Percentiles rank a stretch among this genome's conserved stretches.
Conservation (phyloP, 2,888 invertebrate species). For the Mesorhabditis sp. region DNA sequence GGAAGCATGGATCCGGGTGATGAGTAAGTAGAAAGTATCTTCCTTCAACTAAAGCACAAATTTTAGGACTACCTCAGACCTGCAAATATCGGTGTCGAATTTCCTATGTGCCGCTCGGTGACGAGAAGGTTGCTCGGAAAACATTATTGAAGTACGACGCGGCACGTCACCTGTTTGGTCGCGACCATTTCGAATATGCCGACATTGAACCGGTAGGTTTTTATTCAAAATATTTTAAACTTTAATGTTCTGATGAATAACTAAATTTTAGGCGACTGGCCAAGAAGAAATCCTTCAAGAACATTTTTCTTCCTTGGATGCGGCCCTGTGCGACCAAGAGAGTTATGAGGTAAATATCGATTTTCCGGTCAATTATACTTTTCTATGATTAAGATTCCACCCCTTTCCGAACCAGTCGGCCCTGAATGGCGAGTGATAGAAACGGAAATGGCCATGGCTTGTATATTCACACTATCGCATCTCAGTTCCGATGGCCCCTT, state of each 20-base stretch:
- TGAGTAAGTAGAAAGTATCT: constrained; percentile 18
- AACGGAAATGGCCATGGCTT: constrained; percentile 35
- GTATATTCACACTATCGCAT: constrained; percentile 33
- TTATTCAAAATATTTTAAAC: background rate
- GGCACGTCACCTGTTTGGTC: constrained; percentile 28
- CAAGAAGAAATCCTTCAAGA: too few species aligned
- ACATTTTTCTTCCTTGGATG: too few species aligned
- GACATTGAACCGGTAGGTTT: constrained; percentile 16
- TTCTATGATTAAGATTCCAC: constrained; percentile 15
- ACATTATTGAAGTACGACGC: constrained; percentile 24
- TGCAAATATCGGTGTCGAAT: constrained; percentile 36
- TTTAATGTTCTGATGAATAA: background rate
- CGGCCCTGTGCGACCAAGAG: too few species aligned
- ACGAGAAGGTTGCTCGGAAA: constrained; percentile 25
- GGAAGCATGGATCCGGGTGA: constrained; percentile 40
- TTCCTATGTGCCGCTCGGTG: constrained; percentile 38
- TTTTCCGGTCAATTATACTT: too few species aligned
- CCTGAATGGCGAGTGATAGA: constrained; percentile 35
- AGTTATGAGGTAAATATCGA: too few species aligned
- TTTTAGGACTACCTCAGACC: constrained; percentile 32
- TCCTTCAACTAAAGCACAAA: background rate
- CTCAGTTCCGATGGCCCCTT: constrained; percentile 19
- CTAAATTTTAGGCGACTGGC: too few species aligned
- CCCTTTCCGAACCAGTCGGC: constrained; percentile 28
- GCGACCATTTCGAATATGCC: constrained; percentile 29